Evolutionary conservation across 35 echinoderm and acorn worm species (phyloP), one percentile per base, ranked within the genome.

Genomic region (Patiria miniata): DNA sequence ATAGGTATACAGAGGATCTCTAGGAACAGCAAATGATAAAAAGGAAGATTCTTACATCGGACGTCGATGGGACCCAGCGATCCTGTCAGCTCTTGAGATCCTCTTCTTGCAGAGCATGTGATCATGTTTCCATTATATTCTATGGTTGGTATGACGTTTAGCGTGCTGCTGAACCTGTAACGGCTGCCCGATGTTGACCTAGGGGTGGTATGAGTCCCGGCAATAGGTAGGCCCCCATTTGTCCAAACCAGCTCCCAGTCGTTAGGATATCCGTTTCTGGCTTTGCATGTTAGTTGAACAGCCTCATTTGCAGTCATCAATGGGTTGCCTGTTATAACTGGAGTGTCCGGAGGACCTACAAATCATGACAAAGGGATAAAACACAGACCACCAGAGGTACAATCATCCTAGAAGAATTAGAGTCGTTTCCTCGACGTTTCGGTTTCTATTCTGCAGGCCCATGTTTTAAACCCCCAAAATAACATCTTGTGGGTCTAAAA

Each of bases 331-430:
- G 65, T 73, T 73, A 73, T 73, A 30, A 10, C 14, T 4, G 65
- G 65, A 73, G 65, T 73, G 65, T 73, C 65, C 14, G 65, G 65
- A 30, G 65, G 29, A 28, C 65, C 65, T 73, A 29, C n/a, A 23
- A 23, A 69, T 22, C 19, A 61, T 6, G 42, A 47, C 4, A 47
- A 47, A 12, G 42, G 4, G 4, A 12, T 12, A 12, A 47, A 4
- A 47, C 4, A 47, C 12, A 47, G 42, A 47, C 4, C 42, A 6
- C 12, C 4, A 47, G 42, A 47, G 12, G n/a, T n/a, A n/a, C n/a
- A n/a, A n/a, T n/a, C n/a, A n/a, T n/a, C n/a, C n/a, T n/a, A n/a
- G n/a, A n/a, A n/a, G n/a, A n/a, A n/a, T n/a, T n/a, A n/a, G n/a
- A n/a, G n/a, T n/a, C n/a, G n/a, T n/a, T n/a, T n/a, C n/a, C n/a